These are phyloP conservation scores for Myotis davidii DNA, from an alignment of 2,113 vertebrate genomes.

Conservation along the genomic window DNA sequence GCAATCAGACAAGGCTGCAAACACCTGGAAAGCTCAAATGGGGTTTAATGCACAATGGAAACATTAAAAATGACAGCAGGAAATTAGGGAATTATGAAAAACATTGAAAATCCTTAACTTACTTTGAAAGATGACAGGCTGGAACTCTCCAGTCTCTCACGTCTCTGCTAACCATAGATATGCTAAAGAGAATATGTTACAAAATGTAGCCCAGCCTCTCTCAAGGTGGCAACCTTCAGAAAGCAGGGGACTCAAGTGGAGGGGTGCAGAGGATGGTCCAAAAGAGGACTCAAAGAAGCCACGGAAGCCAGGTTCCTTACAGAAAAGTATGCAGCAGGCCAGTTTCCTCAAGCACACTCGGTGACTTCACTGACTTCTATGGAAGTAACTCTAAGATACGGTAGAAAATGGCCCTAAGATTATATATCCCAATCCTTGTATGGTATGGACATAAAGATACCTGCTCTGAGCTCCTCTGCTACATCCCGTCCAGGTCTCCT, in stretches of 20 bases:
- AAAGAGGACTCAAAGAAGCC: neutral
- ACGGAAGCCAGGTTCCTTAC: neutral
- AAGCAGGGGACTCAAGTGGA: neutral
- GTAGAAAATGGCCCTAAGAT: neutral
- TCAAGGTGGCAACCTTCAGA: neutral
- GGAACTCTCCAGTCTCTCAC: neutral
- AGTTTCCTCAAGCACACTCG: neutral
- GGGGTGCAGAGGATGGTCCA: neutral
- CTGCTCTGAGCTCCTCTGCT: neutral
- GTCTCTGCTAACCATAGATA: constrained; percentile 16
- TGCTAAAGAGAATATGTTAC: neutral
- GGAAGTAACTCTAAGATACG: neutral
- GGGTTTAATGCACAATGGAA: neutral
- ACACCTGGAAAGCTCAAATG: neutral
- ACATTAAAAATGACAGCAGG: constrained; percentile 50
- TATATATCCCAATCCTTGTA: neutral
- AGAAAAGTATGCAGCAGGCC: neutral
- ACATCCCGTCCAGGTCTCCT: neutral
- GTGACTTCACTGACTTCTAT: neutral
- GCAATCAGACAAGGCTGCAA: neutral
- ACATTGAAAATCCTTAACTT: constrained; percentile 47
- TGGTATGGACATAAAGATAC: neutral
- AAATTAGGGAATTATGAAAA: neutral
- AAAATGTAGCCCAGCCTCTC: neutral
- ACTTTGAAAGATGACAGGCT: neutral